Conservation (phyloP, 2,113 vertebrate genomes). For the Dendrocopos noguchii region DNA sequence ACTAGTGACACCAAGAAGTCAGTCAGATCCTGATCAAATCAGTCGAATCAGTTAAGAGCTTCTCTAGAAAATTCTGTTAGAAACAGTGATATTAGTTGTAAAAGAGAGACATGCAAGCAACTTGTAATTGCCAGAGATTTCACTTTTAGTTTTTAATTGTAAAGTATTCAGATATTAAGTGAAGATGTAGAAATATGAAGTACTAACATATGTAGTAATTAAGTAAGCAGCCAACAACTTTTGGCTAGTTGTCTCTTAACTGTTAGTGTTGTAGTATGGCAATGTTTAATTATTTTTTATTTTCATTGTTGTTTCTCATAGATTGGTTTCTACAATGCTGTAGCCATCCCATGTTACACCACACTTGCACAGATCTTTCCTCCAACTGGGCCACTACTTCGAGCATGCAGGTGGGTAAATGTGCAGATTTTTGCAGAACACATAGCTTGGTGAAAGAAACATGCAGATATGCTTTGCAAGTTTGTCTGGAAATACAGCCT, state of each 20-base stretch:
- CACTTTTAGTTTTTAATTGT: background rate
- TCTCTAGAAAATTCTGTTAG: background rate
- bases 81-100: background rate
- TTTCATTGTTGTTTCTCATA: constrained; percentile 29
- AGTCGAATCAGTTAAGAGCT: background rate
- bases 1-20: background rate
- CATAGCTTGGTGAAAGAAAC: background rate
- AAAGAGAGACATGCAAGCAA: background rate
- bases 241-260: background rate
- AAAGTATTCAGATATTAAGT: background rate
- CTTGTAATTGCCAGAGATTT: background rate
- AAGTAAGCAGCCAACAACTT: background rate
- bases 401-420: constrained; percentile 87
- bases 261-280: background rate
- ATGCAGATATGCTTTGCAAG: background rate
- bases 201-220: background rate
- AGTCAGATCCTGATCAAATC: background rate
- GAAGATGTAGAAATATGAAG: background rate
- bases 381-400: constrained; percentile 86
- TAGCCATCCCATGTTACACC: constrained; percentile 95
- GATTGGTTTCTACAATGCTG: constrained; percentile 97
- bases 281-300: background rate
- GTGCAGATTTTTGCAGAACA: background rate
- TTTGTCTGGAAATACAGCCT: background rate
- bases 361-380: constrained; percentile 92